These are phyloP conservation scores for Calephelis virginiensis DNA, from an alignment of 1,140 invertebrate species.

Conservation along the genomic window DNA sequence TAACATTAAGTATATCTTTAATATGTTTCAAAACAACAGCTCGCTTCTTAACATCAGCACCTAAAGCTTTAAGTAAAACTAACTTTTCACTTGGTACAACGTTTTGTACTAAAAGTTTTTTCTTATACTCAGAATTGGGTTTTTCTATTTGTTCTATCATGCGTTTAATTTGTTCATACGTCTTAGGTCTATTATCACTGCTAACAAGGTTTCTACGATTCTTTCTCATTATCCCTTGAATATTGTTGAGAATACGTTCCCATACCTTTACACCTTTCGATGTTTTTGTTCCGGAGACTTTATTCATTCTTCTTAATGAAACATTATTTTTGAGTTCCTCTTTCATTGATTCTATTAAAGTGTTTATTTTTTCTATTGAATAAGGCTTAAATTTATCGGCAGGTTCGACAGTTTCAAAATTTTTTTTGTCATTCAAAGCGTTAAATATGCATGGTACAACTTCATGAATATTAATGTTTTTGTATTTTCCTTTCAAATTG, in stretches of 20 bases:
- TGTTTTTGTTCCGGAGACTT: conserved; percentile 20
- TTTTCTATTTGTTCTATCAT: conserved; percentile 47
- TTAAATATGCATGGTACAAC: conserved; percentile 60
- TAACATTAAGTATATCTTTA: conserved; percentile 32
- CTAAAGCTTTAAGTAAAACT: conserved; percentile 50
- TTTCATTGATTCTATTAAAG: conserved; percentile 49
- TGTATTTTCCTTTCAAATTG: conserved; percentile 30
- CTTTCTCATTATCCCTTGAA: conserved; percentile 34
- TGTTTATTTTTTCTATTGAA: conserved; percentile 44
- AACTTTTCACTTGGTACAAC: conserved; percentile 43
- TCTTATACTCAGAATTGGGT: conserved; percentile 47
- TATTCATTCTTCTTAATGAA: conserved; percentile 38
- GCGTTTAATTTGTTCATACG: conserved; percentile 46
- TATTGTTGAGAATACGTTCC: conserved; percentile 54
- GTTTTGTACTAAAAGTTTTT: conserved; percentile 35
- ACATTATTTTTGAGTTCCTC: conserved; percentile 34
- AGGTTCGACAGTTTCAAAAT: background rate
- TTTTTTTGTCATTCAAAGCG: conserved; percentile 42
- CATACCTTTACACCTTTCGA: conserved; percentile 55
- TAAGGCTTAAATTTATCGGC: conserved; percentile 12
- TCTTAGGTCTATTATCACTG: conserved; percentile 31
- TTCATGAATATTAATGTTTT: conserved; percentile 47
- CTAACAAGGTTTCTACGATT: conserved; percentile 36
- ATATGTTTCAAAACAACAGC: conserved; percentile 41
- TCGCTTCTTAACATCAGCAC: conserved; percentile 42